Evolutionary conservation across 2,888 invertebrate genomes (phyloP).

Genomic region (Plagodis pulveraria): DNA sequence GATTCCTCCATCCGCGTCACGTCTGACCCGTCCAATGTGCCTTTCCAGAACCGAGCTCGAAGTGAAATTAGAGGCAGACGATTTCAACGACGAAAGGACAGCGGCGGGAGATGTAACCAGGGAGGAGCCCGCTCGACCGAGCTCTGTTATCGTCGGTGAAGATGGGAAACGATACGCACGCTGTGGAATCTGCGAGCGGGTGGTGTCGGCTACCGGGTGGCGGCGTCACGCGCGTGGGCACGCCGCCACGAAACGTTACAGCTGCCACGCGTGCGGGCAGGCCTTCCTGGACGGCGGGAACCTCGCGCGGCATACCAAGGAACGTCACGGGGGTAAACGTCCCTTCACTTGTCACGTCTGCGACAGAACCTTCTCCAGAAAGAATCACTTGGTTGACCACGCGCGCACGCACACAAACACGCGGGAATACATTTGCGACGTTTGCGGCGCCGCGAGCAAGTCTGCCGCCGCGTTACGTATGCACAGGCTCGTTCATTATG

Average conservation of each 20-base stretch:
- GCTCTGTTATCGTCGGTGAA: slow-evolving; percentile 4
- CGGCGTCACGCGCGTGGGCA: slow-evolving; percentile 77
- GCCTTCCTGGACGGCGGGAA: slow-evolving; percentile 77
- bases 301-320: slow-evolving; percentile 79
- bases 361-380: slow-evolving; percentile 74
- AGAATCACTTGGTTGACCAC: slow-evolving; percentile 79
- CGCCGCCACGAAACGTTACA: slow-evolving; percentile 63
- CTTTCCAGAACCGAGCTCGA: slow-evolving; percentile 25
- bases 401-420: slow-evolving; percentile 69
- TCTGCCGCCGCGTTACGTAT: slow-evolving; percentile 80
- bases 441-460: slow-evolving; percentile 81
- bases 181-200: slow-evolving; percentile 68
- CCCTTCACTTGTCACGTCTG: slow-evolving; percentile 79
- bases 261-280: slow-evolving; percentile 82
- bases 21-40: slow-evolving; percentile 15
- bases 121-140: neutral
- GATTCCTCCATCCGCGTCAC: neutral
- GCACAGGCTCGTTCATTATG: slow-evolving; percentile 72
- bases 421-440: slow-evolving; percentile 80
- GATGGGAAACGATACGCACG: slow-evolving; percentile 45
- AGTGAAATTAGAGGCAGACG: slow-evolving; percentile 3
- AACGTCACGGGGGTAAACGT: slow-evolving; percentile 73
- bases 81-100: neutral
- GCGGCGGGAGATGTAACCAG: neutral
- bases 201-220: slow-evolving; percentile 58